Evolutionary conservation across 1,140 invertebrate species (phyloP), one percentile per base, ranked within the genome.

Genomic region (Drosophila repleta): DNA sequence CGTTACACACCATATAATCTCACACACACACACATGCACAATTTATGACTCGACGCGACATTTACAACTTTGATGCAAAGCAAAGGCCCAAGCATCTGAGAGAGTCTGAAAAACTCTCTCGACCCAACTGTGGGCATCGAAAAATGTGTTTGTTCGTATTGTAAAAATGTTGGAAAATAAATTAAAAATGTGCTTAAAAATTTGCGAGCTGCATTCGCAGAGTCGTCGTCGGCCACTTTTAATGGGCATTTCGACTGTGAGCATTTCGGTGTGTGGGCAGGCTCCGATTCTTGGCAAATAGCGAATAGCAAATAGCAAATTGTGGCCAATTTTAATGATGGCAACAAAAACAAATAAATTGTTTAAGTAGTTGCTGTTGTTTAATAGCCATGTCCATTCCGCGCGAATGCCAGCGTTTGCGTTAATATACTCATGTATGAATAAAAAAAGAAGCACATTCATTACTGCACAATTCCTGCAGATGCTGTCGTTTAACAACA

Each of bases 31-130:
- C 29, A 66, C 48, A 21, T 10, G 51, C 49, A 75, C 39, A 68
- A 61, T 90, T 90, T 87, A 90, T 79, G 85, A 82, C 74, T 66
- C 78, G 67, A 72, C 70, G 81, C 88, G 87, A 90, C 87, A 90
- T 90, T 90, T 90, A 90, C 87, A 87, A 90, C 87, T 90, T 90
- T 90, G 87, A 90, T 90, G 85, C 78, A 78, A 79, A 68, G 15
- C 39, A n/a, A 43, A 21, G 43, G 39, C 71, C 66, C 35, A 64
- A 79, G 77, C 63, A 60, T 58, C 55, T 15, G 56, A 63, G 56
- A 64, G 58, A 66, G 53, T 58, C 48, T 3, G 37, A 43, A 49
- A 49, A 49, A 57, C 45, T 60, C 64, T 41, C 37, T 48, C 35
- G 29, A 29, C 29, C 7, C 6, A 29, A 29, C 29, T 29, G 29